phyloP scores from a whole-genome alignment of 2,113 vertebrate species.

The Vicugna pacos region DNA sequence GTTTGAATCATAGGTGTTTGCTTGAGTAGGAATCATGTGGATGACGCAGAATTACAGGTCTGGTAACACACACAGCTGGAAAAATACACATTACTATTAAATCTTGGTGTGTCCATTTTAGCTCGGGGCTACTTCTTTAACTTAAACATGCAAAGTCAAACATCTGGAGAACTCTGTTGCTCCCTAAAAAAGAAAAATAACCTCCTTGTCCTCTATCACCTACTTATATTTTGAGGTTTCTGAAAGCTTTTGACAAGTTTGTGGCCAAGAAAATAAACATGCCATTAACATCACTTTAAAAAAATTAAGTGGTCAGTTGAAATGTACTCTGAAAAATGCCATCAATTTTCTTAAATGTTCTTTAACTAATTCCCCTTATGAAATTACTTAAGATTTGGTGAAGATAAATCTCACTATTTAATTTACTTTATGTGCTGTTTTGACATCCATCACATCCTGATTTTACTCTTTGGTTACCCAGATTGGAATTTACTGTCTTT shows the following conservation, averaged over 20 bases:
- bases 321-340: background rate
- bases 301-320: background rate
- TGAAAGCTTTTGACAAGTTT: constrained; percentile 28
- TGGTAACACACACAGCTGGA: background rate
- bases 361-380: background rate
- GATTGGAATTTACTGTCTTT: background rate
- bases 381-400: background rate
- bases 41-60: background rate
- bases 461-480: background rate
- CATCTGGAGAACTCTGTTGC: background rate
- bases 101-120: background rate
- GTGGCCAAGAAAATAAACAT: constrained; percentile 21
- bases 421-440: background rate
- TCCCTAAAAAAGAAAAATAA: background rate
- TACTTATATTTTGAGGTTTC: constrained; percentile 18
- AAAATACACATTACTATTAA: background rate
- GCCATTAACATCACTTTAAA: background rate
- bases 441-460: background rate
- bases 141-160: constrained; percentile 8
- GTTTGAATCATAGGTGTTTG: background rate
- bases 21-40: background rate
- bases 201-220: background rate
- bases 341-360: background rate
- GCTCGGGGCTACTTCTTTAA: background rate
- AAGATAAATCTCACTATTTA: background rate